phyloP scores from a whole-genome alignment of 2,797 vertebrate genomes.

The Peromyscus melanophrys region DNA sequence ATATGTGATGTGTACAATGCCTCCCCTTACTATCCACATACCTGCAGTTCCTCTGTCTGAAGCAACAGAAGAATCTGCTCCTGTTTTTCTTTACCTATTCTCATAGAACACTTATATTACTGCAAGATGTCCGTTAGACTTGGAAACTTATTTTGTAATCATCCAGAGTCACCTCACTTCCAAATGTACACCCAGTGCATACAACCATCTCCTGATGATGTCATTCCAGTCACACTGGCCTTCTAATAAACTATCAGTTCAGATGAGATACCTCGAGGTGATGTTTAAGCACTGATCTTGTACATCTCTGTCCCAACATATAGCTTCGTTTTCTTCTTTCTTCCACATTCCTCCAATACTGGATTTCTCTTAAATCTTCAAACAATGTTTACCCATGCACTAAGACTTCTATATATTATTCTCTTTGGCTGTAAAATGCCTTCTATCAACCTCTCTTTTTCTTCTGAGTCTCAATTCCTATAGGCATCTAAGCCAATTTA shows the following conservation, averaged over 20 bases:
- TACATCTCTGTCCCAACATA: not conserved
- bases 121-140: not conserved
- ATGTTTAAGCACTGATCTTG: not conserved
- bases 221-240: too few species aligned
- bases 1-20: not conserved
- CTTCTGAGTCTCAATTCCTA: not conserved
- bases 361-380: conserved; percentile 19
- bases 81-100: not conserved
- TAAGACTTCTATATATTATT: not conserved
- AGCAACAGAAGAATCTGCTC: not conserved
- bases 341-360: not conserved
- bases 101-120: not conserved
- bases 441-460: not conserved
- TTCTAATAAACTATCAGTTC: not conserved
- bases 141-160: not conserved
- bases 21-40: not conserved
- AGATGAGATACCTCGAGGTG: not conserved
- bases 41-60: not conserved
- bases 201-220: not conserved
- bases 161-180: not conserved
- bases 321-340: not conserved
- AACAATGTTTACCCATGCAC: not conserved
- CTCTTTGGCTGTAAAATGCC: not conserved
- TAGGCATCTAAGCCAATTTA: conserved; percentile 2
- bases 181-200: accelerated